phyloP scores from a whole-genome alignment of 1,140 invertebrate genomes.

The Leptopilina clavipes region DNA sequence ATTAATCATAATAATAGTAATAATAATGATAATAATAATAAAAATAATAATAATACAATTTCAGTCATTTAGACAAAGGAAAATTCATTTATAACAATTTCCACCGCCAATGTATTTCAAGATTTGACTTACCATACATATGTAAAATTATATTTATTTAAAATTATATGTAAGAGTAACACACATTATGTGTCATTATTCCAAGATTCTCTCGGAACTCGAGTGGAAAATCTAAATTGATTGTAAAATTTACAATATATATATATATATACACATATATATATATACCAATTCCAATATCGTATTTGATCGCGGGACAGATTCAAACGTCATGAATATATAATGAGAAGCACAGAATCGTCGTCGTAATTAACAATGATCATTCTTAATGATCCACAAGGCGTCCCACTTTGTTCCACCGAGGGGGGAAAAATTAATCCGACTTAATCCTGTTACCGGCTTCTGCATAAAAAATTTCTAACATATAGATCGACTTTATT shows the following conservation, averaged over 20 bases:
- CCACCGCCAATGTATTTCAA: slow-evolving; percentile 49
- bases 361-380: slow-evolving; percentile 31
- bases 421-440: not conserved
- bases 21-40: not conserved
- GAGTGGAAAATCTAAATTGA: not conserved
- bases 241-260: not conserved
- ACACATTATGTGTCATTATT: not conserved
- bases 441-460: not conserved
- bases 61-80: slow-evolving; percentile 38
- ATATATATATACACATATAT: not conserved
- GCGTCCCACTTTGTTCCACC: not conserved
- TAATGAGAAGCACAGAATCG: slow-evolving; percentile 29
- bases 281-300: not conserved
- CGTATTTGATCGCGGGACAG: slow-evolving; percentile 19
- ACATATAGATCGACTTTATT: slow-evolving; percentile 23
- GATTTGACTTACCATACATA: slow-evolving; percentile 33
- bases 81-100: slow-evolving; percentile 38
- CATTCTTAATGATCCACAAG: slow-evolving; percentile 26
- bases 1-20: too few relatives aligned
- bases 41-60: not conserved
- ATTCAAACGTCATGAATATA: slow-evolving; percentile 12
- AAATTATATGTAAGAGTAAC: not conserved
- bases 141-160: too few relatives aligned
- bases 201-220: not conserved
- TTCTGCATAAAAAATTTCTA: slow-evolving; percentile 9